Conservation (phyloP, 1,140 invertebrate species). For the Pollicipes pollicipes region DNA sequence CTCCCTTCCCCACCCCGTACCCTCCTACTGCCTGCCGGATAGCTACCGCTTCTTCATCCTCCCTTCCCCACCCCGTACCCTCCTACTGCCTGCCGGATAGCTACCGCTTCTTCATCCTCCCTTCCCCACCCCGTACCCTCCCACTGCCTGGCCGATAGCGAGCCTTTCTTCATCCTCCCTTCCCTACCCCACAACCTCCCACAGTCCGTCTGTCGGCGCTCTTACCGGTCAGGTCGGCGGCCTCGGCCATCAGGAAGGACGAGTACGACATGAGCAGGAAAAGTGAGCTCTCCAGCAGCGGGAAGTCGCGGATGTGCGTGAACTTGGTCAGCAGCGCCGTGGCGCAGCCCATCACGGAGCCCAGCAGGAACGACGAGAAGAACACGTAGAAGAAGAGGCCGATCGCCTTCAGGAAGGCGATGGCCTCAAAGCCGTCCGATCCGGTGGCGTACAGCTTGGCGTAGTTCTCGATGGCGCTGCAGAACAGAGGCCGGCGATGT, state of each 20-base stretch:
- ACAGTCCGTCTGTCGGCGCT: too few relatives aligned
- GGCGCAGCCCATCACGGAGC: slow-evolving; percentile 73
- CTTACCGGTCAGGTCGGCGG: slow-evolving; percentile 76
- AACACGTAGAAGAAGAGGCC: slow-evolving; percentile 87
- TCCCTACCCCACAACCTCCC: neutral
- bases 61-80: neutral
- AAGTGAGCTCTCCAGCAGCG: slow-evolving; percentile 83
- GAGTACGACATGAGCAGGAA: slow-evolving; percentile 97
- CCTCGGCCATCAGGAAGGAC: slow-evolving; percentile 91
- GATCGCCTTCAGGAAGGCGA: slow-evolving; percentile 71
- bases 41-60: too few relatives aligned
- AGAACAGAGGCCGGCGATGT: slow-evolving; percentile 23
- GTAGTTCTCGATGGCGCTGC: slow-evolving; percentile 80
- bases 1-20: too few relatives aligned
- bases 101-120: neutral
- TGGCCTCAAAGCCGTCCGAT: slow-evolving; percentile 58
- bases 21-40: too few relatives aligned
- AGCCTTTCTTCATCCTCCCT: neutral
- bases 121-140: neutral
- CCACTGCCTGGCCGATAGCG: too few relatives aligned
- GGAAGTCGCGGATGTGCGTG: slow-evolving; percentile 81
- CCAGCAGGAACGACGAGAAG: slow-evolving; percentile 72
- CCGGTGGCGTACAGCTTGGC: slow-evolving; percentile 51
- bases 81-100: too few relatives aligned
- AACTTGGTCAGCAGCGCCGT: slow-evolving; percentile 93